A percentile compares a stretch with the other conserved stretches of the same genome.
phyloP scores from a whole-genome alignment of 35 echinoderm and acorn worm species.

The Stichopus chloronotus region DNA sequence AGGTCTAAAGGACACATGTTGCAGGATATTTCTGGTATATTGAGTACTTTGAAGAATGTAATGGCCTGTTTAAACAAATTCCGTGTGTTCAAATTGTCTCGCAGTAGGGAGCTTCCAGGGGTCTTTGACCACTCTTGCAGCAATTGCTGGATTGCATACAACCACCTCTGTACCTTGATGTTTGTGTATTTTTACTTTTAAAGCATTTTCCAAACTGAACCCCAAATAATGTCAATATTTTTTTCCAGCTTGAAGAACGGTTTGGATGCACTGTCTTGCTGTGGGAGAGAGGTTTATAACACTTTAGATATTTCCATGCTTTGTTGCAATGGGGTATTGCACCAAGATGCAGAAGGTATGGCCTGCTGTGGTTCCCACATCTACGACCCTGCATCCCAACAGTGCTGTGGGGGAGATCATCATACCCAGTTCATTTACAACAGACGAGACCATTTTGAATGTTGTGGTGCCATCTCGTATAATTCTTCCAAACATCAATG shows the following conservation, averaged over 20 bases:
- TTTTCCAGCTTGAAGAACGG: slow-evolving; percentile 37
- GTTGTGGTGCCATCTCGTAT: slow-evolving; percentile 56
- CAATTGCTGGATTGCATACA: too few species aligned
- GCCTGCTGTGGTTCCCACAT: slow-evolving; percentile 23
- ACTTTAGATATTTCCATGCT: not conserved
- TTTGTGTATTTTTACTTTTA: too few species aligned
- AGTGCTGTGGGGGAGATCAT: not conserved
- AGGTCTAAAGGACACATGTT: too few species aligned
- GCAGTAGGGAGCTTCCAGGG: too few species aligned
- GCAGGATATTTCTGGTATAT: too few species aligned
- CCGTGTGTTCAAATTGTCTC: too few species aligned
- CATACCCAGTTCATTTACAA: not conserved
- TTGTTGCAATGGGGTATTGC: slow-evolving; percentile 54
- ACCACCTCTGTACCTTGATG: too few species aligned
- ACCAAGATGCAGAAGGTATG: not conserved
- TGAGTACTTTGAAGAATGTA: too few species aligned
- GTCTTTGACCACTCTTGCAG: too few species aligned
- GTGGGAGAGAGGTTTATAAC: slow-evolving; percentile 41
- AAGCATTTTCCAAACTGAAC: not conserved
- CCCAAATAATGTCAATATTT: not conserved
- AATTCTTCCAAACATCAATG: slow-evolving; percentile 47
- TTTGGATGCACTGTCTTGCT: slow-evolving; percentile 27
- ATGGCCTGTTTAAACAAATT: too few species aligned
- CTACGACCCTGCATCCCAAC: slow-evolving; percentile 18
- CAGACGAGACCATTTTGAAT: slow-evolving; percentile 16